Conservation (phyloP, 30 jellyfish, hydroid and myxozoan species). For the Catostylus mosaicus region DNA sequence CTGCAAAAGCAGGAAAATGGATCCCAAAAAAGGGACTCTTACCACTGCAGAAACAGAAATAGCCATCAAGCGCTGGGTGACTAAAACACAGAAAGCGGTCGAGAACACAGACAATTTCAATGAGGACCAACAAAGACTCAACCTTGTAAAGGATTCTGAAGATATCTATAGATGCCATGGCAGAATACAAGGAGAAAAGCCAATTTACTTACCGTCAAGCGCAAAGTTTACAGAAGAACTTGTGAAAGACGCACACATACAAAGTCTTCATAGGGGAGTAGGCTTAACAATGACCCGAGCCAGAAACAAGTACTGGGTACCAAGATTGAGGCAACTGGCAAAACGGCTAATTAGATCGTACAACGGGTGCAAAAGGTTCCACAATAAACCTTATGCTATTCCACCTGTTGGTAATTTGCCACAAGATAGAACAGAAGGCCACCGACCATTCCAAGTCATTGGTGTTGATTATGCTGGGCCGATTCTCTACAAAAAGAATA, state of each 20-base stretch:
- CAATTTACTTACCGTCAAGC: constrained; percentile 48
- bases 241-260: constrained; percentile 17
- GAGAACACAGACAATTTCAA: constrained; percentile 21
- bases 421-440: constrained; percentile 38
- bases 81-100: neutral
- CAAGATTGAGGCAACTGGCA: constrained; percentile 56
- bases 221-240: constrained; percentile 8
- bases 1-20: neutral
- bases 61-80: constrained; percentile 3
- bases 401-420: constrained; percentile 50
- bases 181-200: constrained; percentile 34
- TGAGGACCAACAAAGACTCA: constrained; percentile 27
- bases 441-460: constrained; percentile 48
- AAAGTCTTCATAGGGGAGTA: constrained; percentile 53
- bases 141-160: constrained; percentile 7
- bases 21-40: constrained; percentile 25
- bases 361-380: constrained; percentile 49
- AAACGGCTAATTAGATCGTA: constrained; percentile 25
- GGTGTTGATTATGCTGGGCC: constrained; percentile 43
- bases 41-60: constrained; percentile 42
- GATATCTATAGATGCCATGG: constrained; percentile 26
- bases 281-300: constrained; percentile 31
- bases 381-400: neutral
- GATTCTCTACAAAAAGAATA: neutral
- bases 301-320: constrained; percentile 52